A percentile compares a stretch with the other conserved stretches of the same genome.
Evolutionary conservation across 1,140 invertebrate species (phyloP).

Genomic region (Venustaconcha ellipsiformis): DNA sequence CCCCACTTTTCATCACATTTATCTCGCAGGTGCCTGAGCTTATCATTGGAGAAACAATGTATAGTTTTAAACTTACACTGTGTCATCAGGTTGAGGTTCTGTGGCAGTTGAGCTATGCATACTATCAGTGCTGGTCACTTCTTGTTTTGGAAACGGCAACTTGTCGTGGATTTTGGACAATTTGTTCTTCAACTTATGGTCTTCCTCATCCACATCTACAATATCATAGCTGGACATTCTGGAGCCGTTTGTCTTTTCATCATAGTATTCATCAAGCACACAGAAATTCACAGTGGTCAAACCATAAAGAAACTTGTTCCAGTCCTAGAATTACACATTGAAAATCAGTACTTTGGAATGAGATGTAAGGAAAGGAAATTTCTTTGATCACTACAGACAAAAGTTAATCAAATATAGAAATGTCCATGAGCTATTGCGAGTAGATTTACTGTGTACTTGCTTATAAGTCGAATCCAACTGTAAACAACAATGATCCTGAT

Average conservation of each 20-base stretch:
- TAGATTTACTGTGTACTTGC: no score
- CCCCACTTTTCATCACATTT: no score
- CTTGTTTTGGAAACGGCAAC: background rate
- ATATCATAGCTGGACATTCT: no score
- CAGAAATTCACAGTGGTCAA: constrained; percentile 63
- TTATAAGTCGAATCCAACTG: no score
- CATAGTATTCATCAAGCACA: constrained; percentile 9
- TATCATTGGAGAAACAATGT: background rate
- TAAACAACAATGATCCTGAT: no score
- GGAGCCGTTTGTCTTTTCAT: no score
- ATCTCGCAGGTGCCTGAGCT: background rate
- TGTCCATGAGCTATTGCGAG: no score
- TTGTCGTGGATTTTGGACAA: constrained; percentile 22
- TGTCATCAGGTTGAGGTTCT: constrained; percentile 7
- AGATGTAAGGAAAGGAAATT: no score
- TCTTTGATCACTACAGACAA: no score
- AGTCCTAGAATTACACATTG: constrained; percentile 53
- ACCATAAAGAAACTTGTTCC: constrained; percentile 64
- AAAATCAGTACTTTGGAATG: background rate
- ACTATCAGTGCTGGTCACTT: no score
- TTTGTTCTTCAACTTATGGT: constrained; percentile 21
- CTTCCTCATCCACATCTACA: background rate
- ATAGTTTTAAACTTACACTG: background rate
- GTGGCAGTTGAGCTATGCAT: background rate
- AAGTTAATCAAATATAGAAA: no score